These are phyloP conservation scores for Carapus acus DNA, from an alignment of 2,797 vertebrate genomes.

Conservation along the genomic window DNA sequence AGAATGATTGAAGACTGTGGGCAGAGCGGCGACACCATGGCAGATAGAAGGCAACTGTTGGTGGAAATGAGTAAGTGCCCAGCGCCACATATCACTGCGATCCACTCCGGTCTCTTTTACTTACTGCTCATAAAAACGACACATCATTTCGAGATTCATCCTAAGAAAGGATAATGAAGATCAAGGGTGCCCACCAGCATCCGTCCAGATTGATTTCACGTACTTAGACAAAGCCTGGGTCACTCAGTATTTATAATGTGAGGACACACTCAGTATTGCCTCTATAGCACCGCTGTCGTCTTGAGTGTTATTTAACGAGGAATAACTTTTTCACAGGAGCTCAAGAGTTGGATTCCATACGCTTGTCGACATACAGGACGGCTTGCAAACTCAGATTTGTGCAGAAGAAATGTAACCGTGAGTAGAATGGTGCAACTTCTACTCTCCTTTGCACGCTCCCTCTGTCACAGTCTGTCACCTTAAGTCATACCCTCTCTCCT, in stretches of 20 bases:
- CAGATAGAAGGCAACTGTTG: slow-evolving; percentile 98
- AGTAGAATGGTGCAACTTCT: slow-evolving; percentile 62
- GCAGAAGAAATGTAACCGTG: slow-evolving; percentile 98
- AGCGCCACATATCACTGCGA: slow-evolving; percentile 32
- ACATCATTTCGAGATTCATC: slow-evolving; percentile 31
- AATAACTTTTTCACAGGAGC: slow-evolving; percentile 76
- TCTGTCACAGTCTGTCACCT: background rate
- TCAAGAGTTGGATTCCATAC: slow-evolving; percentile 96
- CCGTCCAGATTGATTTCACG: slow-evolving; percentile 16
- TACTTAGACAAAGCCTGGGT: slow-evolving; percentile 14
- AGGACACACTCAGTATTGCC: slow-evolving; percentile 3
- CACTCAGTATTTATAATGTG: slow-evolving; percentile 6
- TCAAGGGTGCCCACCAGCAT: slow-evolving; percentile 19
- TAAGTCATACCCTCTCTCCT: background rate
- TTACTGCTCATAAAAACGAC: slow-evolving; percentile 34
- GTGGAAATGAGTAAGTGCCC: slow-evolving; percentile 98
- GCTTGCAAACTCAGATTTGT: slow-evolving; percentile 98
- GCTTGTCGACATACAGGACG: slow-evolving; percentile 96
- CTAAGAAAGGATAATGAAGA: slow-evolving; percentile 41
- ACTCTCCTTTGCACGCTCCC: rapidly evolving
- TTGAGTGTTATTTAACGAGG: slow-evolving; percentile 20
- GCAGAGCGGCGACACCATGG: slow-evolving; percentile 90
- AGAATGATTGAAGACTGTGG: slow-evolving; percentile 97
- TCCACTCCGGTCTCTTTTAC: slow-evolving; percentile 35
- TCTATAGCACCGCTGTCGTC: background rate